Percentiles rank a stretch among this genome's conserved stretches.
Conservation (phyloP, 2,888 invertebrate species). For the Stictocephala bisonia region DNA sequence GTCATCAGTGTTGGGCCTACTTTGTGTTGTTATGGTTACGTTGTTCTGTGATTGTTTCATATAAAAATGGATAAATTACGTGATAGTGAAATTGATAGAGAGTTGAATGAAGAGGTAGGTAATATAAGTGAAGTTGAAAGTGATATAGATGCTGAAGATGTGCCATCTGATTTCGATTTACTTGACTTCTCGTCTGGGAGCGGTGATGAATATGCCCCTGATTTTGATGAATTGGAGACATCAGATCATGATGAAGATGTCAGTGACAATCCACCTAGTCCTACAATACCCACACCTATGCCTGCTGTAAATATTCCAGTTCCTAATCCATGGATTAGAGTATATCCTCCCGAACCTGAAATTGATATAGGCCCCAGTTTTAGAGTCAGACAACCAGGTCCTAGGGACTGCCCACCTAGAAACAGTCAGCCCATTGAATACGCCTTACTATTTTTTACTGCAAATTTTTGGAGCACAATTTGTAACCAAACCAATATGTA, state of each 20-base stretch:
- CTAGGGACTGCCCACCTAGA: background rate
- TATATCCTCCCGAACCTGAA: background rate
- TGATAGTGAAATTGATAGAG: too few relatives aligned
- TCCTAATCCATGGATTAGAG: background rate
- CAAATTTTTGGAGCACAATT: constrained; percentile 1
- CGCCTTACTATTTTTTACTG: background rate
- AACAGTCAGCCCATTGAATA: background rate
- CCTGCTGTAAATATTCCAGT: background rate
- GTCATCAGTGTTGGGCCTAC: too few relatives aligned
- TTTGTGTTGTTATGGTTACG: too few relatives aligned
- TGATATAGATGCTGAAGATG: background rate
- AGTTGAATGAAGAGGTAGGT: too few relatives aligned
- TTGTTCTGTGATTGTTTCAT: too few relatives aligned
- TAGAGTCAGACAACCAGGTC: too few relatives aligned
- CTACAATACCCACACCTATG: too few relatives aligned
- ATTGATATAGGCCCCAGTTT: too few relatives aligned
- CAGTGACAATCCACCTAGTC: background rate
- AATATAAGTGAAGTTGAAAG: too few relatives aligned
- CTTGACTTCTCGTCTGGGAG: too few relatives aligned
- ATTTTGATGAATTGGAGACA: background rate
- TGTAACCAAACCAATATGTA: background rate
- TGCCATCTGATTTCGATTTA: background rate
- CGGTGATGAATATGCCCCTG: too few relatives aligned
- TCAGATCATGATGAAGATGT: background rate
- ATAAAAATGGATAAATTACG: too few relatives aligned